These are phyloP conservation scores for Poeciliopsis gracilis DNA, from an alignment of 2,797 vertebrate genomes.

Conservation along the genomic window DNA sequence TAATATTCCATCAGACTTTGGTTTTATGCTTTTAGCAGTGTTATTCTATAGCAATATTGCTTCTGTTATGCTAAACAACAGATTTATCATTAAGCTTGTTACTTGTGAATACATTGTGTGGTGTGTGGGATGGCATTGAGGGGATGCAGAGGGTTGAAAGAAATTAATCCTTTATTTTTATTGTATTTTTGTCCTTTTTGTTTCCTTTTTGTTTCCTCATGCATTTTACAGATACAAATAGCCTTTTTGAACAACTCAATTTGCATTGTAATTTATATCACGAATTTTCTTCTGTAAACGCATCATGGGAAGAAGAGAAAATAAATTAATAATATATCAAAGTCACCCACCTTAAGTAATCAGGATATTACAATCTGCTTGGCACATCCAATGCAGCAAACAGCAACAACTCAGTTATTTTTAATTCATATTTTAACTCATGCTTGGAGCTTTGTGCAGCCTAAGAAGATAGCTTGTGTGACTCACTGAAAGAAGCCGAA, in stretches of 20 bases:
- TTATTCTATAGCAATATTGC: neutral
- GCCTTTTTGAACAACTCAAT: neutral
- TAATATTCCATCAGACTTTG: neutral
- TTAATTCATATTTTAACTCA: constrained; percentile 1
- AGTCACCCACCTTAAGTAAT: neutral
- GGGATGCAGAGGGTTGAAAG: neutral
- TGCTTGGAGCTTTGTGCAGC: constrained; percentile 7
- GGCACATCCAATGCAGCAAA: constrained; percentile 2
- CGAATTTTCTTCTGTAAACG: neutral
- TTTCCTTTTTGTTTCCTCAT: neutral
- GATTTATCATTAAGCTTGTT: neutral
- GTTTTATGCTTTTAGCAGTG: neutral
- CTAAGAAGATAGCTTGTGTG: neutral
- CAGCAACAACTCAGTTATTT: neutral
- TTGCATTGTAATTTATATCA: neutral
- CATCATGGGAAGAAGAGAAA: neutral
- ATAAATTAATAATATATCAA: neutral
- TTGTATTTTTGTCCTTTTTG: neutral
- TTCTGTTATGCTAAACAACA: neutral
- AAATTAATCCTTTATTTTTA: neutral
- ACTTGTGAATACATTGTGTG: neutral
- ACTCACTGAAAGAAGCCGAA: neutral
- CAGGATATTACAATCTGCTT: neutral
- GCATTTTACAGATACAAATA: neutral
- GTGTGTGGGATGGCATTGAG: neutral